Evolutionary conservation across 2,797 vertebrate species (phyloP).

Genomic region (Lepus oiostolus): DNA sequence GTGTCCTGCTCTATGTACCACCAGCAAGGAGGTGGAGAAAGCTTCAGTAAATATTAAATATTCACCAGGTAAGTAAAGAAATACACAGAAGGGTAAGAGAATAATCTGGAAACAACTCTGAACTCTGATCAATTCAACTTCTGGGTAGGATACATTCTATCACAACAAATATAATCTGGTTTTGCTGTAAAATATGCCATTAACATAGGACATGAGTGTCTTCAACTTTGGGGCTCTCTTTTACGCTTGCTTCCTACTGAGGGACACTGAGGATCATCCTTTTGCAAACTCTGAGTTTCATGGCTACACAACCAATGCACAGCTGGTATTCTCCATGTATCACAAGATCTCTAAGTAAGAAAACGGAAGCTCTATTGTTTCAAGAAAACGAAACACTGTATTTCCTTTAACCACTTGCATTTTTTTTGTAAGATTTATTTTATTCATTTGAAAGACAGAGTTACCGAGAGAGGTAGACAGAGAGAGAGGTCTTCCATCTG

Average conservation of each 20-base stretch:
- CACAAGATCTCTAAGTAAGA: not conserved
- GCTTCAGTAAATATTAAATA: not conserved
- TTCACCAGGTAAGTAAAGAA: not conserved
- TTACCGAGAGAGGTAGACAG: no score
- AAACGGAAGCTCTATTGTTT: not conserved
- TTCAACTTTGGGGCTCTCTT: not conserved
- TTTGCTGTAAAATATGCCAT: not conserved
- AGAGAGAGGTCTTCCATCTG: no score
- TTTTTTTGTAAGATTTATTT: not conserved
- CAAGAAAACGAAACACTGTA: not conserved
- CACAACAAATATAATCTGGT: not conserved
- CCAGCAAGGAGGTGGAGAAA: no score
- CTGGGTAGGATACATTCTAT: not conserved
- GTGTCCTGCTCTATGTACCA: not conserved
- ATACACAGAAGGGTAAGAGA: not conserved
- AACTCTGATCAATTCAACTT: not conserved
- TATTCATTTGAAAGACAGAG: no score
- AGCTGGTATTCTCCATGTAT: not conserved
- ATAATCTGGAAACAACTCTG: not conserved
- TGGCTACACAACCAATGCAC: not conserved
- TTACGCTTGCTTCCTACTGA: not conserved
- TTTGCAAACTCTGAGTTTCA: not conserved
- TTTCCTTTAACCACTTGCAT: not conserved
- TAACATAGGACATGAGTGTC: no score
- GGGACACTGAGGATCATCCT: not conserved